Evolutionary conservation across 2,888 invertebrate species (phyloP), one percentile per base, ranked within the genome.

Genomic region (Nemapogon koenigi): DNA sequence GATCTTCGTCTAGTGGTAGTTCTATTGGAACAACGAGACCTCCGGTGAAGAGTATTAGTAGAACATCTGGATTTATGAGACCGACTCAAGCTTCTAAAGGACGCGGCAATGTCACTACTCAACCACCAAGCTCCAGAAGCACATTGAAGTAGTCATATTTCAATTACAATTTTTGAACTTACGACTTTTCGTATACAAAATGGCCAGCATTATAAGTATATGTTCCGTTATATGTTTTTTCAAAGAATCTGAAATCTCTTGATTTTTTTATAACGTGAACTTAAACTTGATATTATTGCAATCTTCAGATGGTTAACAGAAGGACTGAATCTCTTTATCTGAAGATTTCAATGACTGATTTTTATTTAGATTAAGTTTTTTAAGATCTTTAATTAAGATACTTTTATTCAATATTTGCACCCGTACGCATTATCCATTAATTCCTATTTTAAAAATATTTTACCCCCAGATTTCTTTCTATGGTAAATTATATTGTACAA

Each of bases 51-150:
- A 52, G 56, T 36, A 37, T 53, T 31, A 46, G 60, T 50, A 62
- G 78, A 58, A 66, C 73, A 1, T 76, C 83, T 41, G 84, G 88
- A 43, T 93, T 93, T 57, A 93, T 94, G 93, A 83, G 91, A 52
- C 93, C 93, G 1, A 94, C 94, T 0, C 87, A 92, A 16, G 88
- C 93, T 7, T 93, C 92, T 46, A 83, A 87, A 18, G 91, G 91
- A 36, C 89, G 91, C 38, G 72, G 70, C 2, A 62, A 61, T 13
- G 47, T 62, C 2, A 59, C 61, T 1, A 43, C 64, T 2, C 64
- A 63, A 2, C 65, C 62, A 36, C 62, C 62, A 41, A 55, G 56
- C 11, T 46, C 69, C 11, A 59, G 62, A 45, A 55, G 72, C 39
- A 65, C 58, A 49, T 55, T 67, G 22, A 73, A 75, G 44, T 71